Percentiles rank a stretch among this genome's conserved stretches.
These are phyloP conservation scores for Babylonia areolata DNA, from an alignment of 1,140 invertebrate species.

Conservation along the genomic window DNA sequence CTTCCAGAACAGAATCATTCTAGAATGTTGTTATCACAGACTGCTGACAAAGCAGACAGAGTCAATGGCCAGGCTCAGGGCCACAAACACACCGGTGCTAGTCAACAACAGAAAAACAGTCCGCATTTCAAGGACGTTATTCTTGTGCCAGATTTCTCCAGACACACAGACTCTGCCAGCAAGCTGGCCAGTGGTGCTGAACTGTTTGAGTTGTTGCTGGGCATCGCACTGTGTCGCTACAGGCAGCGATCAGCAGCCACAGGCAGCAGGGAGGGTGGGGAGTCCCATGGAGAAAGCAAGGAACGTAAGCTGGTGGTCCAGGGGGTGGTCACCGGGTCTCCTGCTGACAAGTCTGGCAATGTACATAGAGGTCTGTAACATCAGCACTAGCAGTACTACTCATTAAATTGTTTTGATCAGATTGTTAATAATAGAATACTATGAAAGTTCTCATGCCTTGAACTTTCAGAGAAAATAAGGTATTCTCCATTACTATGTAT, in stretches of 20 bases:
- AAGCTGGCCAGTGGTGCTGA: conserved; percentile 39
- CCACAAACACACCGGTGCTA: conserved; percentile 23
- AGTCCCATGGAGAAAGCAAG: conserved; percentile 15
- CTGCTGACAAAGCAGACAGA: background rate
- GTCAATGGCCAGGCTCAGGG: background rate
- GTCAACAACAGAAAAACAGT: conserved; percentile 39
- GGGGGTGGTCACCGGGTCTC: conserved; percentile 48
- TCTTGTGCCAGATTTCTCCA: conserved; percentile 49
- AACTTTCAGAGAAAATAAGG: too few species aligned
- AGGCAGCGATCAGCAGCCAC: conserved; percentile 40
- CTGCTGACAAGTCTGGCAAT: conserved; percentile 51
- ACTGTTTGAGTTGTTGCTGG: conserved; percentile 59
- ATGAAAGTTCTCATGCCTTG: too few species aligned
- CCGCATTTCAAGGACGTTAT: conserved; percentile 51
- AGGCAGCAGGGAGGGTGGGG: background rate
- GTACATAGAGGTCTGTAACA: conserved; percentile 58
- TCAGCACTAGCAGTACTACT: too few species aligned
- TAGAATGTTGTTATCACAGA: conserved; percentile 3
- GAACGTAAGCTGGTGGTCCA: conserved; percentile 54
- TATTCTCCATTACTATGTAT: too few species aligned
- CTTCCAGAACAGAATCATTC: conserved; percentile 22
- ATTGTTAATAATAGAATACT: too few species aligned
- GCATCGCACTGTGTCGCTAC: conserved; percentile 57
- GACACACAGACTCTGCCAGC: conserved; percentile 19
- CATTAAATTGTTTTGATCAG: too few species aligned